Conservation (phyloP, 2,797 vertebrate genomes). For the Myotis findleyi region DNA sequence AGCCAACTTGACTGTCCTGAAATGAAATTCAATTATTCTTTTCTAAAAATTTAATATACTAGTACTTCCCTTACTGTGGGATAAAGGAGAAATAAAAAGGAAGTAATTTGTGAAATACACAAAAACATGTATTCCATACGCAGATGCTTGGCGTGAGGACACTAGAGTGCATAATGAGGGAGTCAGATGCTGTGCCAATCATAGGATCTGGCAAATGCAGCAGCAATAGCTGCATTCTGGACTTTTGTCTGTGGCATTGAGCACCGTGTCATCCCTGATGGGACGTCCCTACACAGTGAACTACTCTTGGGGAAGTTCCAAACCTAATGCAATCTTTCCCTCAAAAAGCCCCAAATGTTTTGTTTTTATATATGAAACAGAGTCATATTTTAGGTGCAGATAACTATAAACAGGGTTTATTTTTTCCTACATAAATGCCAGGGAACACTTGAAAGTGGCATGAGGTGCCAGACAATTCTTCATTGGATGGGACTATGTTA, state of each 20-base stretch:
- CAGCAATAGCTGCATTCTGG: background rate
- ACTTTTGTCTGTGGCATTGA: background rate
- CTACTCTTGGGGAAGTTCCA: background rate
- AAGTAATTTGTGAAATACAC: constrained; percentile 9
- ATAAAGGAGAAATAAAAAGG: constrained; percentile 16
- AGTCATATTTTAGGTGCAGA: constrained; percentile 2
- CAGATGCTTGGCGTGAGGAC: background rate
- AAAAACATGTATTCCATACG: background rate
- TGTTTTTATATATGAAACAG: background rate
- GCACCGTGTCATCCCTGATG: background rate
- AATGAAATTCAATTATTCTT: constrained; percentile 37
- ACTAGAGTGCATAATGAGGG: background rate
- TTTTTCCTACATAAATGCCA: background rate
- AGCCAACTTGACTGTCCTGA: background rate
- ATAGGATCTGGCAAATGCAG: no score
- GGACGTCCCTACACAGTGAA: background rate
- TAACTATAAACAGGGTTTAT: background rate
- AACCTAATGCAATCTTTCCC: background rate
- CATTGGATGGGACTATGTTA: background rate
- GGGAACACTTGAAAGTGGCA: background rate
- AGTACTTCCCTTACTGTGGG: background rate
- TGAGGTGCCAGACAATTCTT: background rate
- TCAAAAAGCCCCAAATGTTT: background rate
- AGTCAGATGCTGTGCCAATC: background rate
- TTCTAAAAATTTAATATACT: background rate